Evolutionary conservation across 30 jellyfish, hydroid and myxozoan species (phyloP), one percentile per base, ranked within the genome.

Genomic region (Turritopsis dohrnii): DNA sequence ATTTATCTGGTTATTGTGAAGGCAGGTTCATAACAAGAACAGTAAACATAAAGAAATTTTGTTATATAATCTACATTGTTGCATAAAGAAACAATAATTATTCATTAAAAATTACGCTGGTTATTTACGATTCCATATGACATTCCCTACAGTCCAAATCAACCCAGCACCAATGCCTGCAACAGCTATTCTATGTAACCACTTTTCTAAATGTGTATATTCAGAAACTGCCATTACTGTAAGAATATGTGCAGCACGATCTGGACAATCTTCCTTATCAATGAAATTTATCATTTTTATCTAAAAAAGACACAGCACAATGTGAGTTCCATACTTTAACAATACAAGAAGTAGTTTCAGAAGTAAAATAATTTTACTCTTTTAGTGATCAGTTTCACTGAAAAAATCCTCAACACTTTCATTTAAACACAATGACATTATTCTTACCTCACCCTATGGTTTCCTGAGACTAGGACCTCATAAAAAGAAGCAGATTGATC

Each of bases 251-350:
- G 52, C 53, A 18, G 79, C 24, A 53, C 87, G 87, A 28, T 52
- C 52, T 5, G 83, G 87, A 53, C 87, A 80, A 53, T 80, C 77
- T 25, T 30, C 66, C 26, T 53, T 29, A 65, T 80, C 87, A 1
- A 80, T 41, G 20, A 80, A 80, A 65, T 80, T 54, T 22, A 80
- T 65, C 87, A 80, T 80, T 65, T 53, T 80, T 7, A 80, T 80
- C 87, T 80, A n/a, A 80, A 52, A 80, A 72, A 72, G 31, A 17
- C 22, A 72, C 5, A 69, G 28, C 52, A 72, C 18, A 18, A 26
- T 72, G 17, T 72, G 60, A 41, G 60, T 41, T 41, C 9, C 9
- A 41, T 41, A 3, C 60, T 41, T 41, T 41, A 41, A 41, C 60
- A 41, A 41, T 5, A 41, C 13, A 41, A 13, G 60, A 3, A 41